Base-by-base conservation (phyloP, 2,797 vertebrate species). In the Hyperoplus lanceolatus region DNA sequence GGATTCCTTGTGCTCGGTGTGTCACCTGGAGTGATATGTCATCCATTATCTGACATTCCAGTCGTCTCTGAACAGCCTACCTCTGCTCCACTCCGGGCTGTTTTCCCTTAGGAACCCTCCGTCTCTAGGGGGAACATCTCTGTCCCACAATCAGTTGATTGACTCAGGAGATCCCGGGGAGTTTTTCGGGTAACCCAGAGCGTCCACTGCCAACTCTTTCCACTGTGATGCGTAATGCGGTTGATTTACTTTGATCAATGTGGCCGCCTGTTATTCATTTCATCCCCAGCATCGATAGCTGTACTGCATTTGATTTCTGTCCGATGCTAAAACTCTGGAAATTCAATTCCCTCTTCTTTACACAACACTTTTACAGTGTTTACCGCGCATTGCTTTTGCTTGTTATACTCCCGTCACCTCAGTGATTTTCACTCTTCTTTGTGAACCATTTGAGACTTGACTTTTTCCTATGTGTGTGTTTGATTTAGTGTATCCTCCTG, bases 41-140 rank as follows among this genome's bases (percentile, higher is more conserved):
- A 81, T 91, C 81, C 82, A 70, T 91, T 89, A 90, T 90, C 86
- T 77, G 80, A 74, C 87, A 87, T 90, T 91, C 90, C 89, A 84
- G 83, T 78, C 70, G 16, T 79, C 77, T 79, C 51, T 76, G 83
- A 78, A 72, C 62, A 13, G 61, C 84, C 77, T 62, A 55, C 80
- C 77, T 73, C 75, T 15, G 29, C 21, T 67, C 74, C 86, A 81
- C 69, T 67, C 69, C 0, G 60, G 29, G 50, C 68, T 0, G 18
- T 64, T 66, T 60, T 75, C 72, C 29, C 49, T 69, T 67, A 59
- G 66, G 73, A 49, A 0, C 50, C 65, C 50, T 29, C 67, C 21
- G 54, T 71, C 75, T 75, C 10, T 29, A 29, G 29, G 11, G 2
- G 61, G 70, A 77, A 58, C 70, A 61, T 82, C 82, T 89, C 48